Base-by-base conservation (phyloP, 2,113 vertebrate genomes). In the Sylvietta virens region DNA sequence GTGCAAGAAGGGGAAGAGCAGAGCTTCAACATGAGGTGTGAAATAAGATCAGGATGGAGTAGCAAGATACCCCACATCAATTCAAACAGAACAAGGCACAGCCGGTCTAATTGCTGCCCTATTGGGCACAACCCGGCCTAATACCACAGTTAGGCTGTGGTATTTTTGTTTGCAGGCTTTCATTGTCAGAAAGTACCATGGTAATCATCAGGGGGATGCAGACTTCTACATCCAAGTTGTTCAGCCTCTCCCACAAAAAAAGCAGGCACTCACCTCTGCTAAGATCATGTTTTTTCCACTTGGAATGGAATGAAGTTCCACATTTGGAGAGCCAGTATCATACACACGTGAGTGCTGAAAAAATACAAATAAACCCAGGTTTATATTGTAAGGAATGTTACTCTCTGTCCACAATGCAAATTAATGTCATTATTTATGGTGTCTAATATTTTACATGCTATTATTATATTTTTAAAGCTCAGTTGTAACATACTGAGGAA, bases 221-320 rank as follows among this genome's bases (percentile, higher is more conserved):
- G 30, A 51, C 15, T 84, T 67, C 16, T 21, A 70, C 4, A 11
- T 33, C 15, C 16, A 30, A 27, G 26, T 47, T 91, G 50, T 69
- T 84, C 78, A 78, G 20, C 11, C 57, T 66, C 45, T 86, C 21
- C 26, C 50, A 64, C 16, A 19, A 24, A 80, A 80, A 44, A 8
- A 87, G 11, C 19, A 71, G 30, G 24, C 10, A 92, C 95, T 96
- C 66, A 97, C 97, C 95, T 97, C 72, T 84, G 88, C 92, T 67
- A 97, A 85, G 28, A 81, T 19, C 15, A 84, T 33, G 9, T 65
- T 96, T 86, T 92, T 84, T 53, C 88, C 95, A 39, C n/a, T 96
- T 83, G 96, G 97, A 88, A 97, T 24, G 62, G 93, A 96, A 92
- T 95, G 96, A 61, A 97, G 96, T 76, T 86, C 92, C 62, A 96